Conservation (phyloP, 2,113 vertebrate genomes). For the Ivindomyrus marchei region DNA sequence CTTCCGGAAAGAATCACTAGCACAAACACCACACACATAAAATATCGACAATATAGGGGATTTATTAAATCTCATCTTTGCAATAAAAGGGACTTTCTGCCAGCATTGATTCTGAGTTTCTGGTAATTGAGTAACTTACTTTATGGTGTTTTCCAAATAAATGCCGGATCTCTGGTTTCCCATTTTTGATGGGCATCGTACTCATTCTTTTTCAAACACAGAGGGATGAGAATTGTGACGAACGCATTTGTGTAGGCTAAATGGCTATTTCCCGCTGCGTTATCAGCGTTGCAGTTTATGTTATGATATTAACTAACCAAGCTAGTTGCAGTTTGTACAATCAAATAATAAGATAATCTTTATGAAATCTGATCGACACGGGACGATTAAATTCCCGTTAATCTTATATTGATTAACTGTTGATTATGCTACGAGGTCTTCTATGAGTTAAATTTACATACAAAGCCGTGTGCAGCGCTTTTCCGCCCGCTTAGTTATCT, state of each 20-base stretch:
- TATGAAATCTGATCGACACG: background rate
- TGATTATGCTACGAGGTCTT: background rate
- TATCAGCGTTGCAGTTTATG: background rate
- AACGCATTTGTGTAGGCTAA: background rate
- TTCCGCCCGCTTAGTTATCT: background rate
- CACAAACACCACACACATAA: background rate
- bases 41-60: background rate
- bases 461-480: background rate
- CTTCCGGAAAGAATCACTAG: background rate
- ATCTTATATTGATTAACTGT: background rate
- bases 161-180: background rate
- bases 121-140: background rate
- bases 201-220: background rate
- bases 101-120: background rate
- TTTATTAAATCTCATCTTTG: background rate
- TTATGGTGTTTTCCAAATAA: background rate
- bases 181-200: background rate
- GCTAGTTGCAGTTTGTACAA: background rate
- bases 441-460: background rate
- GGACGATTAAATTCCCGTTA: background rate
- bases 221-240: background rate
- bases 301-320: background rate
- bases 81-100: background rate
- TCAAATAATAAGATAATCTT: background rate
- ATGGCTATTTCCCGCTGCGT: background rate